Conservation (phyloP, 1,140 invertebrate species). For the Caenorhabditis elegans region WBcel235 BX284605.5:7504001-7504500, state of each 20-base stretch:
- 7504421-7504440: too few species aligned
- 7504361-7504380: too few species aligned
- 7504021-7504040: too few species aligned
- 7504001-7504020: too few species aligned
- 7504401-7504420: too few species aligned
- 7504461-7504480: too few species aligned
- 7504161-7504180: neutral
- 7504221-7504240: neutral
- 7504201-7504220: neutral
- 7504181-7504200: neutral
- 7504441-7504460: too few species aligned
- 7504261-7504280: neutral
- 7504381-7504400: too few species aligned
- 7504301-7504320: neutral
- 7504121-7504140: neutral
- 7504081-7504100: too few species aligned
- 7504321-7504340: neutral
- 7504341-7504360: neutral
- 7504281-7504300: neutral
- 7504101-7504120: neutral
- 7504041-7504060: too few species aligned
- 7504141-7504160: neutral
- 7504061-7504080: neutral
- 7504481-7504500: too few species aligned
- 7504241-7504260: neutral